Base-by-base conservation (phyloP, 2,113 vertebrate species). In the Amblyornis subalaris region DNA sequence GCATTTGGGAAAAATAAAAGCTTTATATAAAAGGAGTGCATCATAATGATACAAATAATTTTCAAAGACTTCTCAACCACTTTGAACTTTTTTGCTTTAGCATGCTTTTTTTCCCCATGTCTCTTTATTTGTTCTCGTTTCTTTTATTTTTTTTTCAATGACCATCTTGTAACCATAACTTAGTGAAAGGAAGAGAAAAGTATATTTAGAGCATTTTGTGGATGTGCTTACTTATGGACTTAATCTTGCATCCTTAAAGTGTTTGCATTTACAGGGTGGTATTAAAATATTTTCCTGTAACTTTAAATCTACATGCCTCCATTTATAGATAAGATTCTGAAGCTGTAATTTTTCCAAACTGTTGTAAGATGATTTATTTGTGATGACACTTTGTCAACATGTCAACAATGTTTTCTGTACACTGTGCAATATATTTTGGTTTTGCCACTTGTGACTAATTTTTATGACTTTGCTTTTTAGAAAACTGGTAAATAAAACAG, bases 381-480 rank as follows among this genome's bases (percentile, higher is more conserved):
- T 87, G 94, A 95, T 81, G 92, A 97, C 95, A 96, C 73, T 93
- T 97, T 94, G 96, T 93, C 96, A 80, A 48, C 38, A 90, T 48
- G 61, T 96, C 94, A 87, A 96, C 85, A 75, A 78, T 94, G 96
- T 93, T 89, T 97, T 95, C 95, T 92, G 95, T 92, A 91, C 94
- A 94, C 96, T 95, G 97, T 97, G 97, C 98, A 97, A 96, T 97
- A 95, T 94, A 84, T 97, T 97, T 95, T 90, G 82, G 94, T 97
- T 96, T 95, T 95, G 95, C 94, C 94, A 97, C 96, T 98, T 97
- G 94, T 98, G 96, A 97, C 97, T 95, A 96, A 95, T 98, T 98
- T 98, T 97, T 98, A 98, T 96, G 97, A 98, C 96, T 94, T 95
- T 97, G 97, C 97, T 97, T 98, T 98, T 97, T 98, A 98, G 98